Percentiles rank a stretch among this genome's conserved stretches.
Evolutionary conservation across 2,888 invertebrate species (phyloP).

Genomic region (Aradus depressus): DNA sequence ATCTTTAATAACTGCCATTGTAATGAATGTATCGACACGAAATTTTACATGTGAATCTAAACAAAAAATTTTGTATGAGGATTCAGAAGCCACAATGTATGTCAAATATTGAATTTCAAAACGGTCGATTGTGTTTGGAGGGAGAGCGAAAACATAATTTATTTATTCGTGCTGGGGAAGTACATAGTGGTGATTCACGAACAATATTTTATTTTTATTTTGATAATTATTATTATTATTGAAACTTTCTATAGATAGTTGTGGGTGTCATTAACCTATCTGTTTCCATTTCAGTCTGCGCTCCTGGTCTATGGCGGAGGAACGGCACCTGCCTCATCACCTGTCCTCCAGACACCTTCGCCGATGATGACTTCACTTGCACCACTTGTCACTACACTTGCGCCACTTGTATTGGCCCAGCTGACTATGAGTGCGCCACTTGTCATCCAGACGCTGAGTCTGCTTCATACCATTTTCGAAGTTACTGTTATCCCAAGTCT

Average conservation of each 20-base stretch:
- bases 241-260: too few species aligned
- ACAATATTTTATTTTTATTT: neutral
- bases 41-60: too few species aligned
- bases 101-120: too few species aligned
- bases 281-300: slow-evolving; percentile 37
- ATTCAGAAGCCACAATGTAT: too few species aligned
- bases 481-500: slow-evolving; percentile 43
- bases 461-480: slow-evolving; percentile 25
- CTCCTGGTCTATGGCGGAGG: slow-evolving; percentile 38
- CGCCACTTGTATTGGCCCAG: slow-evolving; percentile 53
- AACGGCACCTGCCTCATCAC: slow-evolving; percentile 18
- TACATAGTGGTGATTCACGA: too few species aligned
- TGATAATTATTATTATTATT: slow-evolving; percentile 17
- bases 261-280: too few species aligned
- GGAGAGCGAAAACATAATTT: too few species aligned
- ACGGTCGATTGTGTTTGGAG: too few species aligned
- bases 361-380: slow-evolving; percentile 37
- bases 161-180: too few species aligned
- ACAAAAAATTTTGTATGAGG: too few species aligned
- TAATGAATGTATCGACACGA: too few species aligned
- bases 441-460: slow-evolving; percentile 52
- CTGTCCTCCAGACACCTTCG: slow-evolving; percentile 7
- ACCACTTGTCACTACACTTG: slow-evolving; percentile 65
- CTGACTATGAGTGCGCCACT: slow-evolving; percentile 54
- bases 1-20: too few species aligned